These are phyloP conservation scores for Procapra przewalskii DNA, from an alignment of 2,113 vertebrate genomes.

Conservation along the genomic window DNA sequence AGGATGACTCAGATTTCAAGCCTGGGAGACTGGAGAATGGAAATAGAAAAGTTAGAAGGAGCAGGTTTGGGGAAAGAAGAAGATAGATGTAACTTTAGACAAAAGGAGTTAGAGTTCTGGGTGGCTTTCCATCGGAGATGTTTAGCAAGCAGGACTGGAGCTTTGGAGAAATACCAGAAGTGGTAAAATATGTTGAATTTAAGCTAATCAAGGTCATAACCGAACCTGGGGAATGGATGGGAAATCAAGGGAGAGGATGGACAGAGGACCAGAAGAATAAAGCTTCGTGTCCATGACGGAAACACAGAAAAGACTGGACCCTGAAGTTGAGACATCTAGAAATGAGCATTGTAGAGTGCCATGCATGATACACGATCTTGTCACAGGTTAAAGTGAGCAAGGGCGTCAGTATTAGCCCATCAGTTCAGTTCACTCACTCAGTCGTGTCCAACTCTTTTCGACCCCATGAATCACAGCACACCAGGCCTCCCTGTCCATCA, in stretches of 20 bases:
- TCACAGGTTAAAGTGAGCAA: slow-evolving; percentile 8
- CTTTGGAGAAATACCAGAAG: slow-evolving; percentile 4
- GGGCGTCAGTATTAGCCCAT: neutral
- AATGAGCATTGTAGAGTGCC: neutral
- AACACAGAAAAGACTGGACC: neutral
- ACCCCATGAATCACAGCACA: too few species aligned
- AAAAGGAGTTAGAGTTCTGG: neutral
- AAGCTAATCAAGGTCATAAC: slow-evolving; percentile 2
- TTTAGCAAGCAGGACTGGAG: neutral
- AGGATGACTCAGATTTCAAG: slow-evolving; percentile 1
- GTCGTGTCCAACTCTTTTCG: too few species aligned
- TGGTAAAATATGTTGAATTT: slow-evolving; percentile 31
- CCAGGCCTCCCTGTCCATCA: too few species aligned
- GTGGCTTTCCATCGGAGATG: slow-evolving; percentile 22
- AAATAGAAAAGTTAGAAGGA: slow-evolving; percentile 21
- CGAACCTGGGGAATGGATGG: neutral
- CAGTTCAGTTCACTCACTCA: too few species aligned
- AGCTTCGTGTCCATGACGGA: neutral
- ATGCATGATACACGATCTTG: neutral
- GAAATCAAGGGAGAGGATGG: slow-evolving; percentile 11
- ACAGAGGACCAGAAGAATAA: neutral
- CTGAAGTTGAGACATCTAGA: neutral
- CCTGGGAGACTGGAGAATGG: neutral
- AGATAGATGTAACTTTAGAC: slow-evolving; percentile 7
- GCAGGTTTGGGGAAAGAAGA: slow-evolving; percentile 2